phyloP scores from a whole-genome alignment of 2,797 vertebrate genomes.

The Masticophis lateralis region DNA sequence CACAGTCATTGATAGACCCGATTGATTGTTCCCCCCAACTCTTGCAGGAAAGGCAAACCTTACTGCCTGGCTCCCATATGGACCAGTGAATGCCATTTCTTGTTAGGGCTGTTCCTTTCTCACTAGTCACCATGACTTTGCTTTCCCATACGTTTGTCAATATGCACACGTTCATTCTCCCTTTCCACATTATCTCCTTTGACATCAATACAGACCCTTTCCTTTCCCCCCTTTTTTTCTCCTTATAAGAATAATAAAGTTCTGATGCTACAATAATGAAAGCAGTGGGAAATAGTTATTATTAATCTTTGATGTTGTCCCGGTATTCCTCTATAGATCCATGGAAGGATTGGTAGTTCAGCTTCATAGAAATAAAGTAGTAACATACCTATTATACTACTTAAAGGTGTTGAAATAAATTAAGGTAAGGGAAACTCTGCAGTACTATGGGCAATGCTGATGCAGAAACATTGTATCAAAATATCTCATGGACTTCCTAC shows the following conservation, averaged over 20 bases:
- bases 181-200: neutral
- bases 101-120: neutral
- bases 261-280: neutral
- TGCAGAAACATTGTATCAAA: neutral
- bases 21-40: neutral
- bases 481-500: neutral
- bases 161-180: neutral
- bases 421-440: neutral
- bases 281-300: neutral
- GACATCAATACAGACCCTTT: neutral
- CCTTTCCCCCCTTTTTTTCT: neutral
- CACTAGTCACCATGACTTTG: neutral
- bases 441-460: neutral
- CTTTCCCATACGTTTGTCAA: neutral
- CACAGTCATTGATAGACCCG: neutral
- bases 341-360: neutral
- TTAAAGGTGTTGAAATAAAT: neutral
- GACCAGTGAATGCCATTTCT: neutral
- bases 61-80: neutral
- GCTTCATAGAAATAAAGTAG: neutral
- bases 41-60: neutral
- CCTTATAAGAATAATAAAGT: neutral
- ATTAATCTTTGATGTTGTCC: neutral
- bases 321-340: neutral
- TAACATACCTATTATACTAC: neutral